A percentile compares a stretch with the other conserved stretches of the same genome.
These are phyloP conservation scores for Sclerurus mexicanus DNA, from an alignment of 2,113 vertebrate genomes.

Conservation along the genomic window DNA sequence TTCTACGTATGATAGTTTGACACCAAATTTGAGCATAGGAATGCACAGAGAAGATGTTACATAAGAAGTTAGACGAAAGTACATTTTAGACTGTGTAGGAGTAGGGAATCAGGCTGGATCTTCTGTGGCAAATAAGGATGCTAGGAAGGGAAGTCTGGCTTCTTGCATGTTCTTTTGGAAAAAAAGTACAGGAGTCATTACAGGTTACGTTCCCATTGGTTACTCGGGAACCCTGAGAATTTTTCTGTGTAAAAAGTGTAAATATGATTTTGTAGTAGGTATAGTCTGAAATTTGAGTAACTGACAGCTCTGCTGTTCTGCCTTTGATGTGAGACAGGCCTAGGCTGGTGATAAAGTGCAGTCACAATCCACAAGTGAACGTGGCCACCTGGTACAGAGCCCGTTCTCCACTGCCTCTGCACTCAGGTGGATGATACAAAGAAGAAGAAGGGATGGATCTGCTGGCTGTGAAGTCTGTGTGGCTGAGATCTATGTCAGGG, in stretches of 20 bases:
- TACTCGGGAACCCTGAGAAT: background rate
- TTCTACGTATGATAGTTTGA: background rate
- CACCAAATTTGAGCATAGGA: background rate
- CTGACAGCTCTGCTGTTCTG: background rate
- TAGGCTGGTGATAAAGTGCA: background rate
- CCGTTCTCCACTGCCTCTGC: rapidly evolving
- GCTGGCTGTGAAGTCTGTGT: background rate
- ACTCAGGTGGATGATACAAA: rapidly evolving
- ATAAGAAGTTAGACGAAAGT: background rate
- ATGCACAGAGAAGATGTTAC: background rate
- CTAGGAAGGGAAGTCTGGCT: background rate
- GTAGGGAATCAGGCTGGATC: background rate
- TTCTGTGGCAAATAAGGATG: rapidly evolving
- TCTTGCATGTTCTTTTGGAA: background rate
- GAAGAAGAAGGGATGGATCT: background rate
- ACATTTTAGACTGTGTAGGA: background rate
- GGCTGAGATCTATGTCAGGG: background rate
- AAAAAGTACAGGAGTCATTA: background rate
- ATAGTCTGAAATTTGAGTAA: rapidly evolving
- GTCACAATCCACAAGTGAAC: rapidly evolving
- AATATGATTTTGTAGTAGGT: background rate
- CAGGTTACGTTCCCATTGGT: rapidly evolving
- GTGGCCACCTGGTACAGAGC: background rate
- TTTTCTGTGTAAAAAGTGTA: rapidly evolving
- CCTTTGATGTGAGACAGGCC: background rate